Base-by-base conservation (phyloP, 2,888 invertebrate genomes). In the Eristalinus aeneus region DNA sequence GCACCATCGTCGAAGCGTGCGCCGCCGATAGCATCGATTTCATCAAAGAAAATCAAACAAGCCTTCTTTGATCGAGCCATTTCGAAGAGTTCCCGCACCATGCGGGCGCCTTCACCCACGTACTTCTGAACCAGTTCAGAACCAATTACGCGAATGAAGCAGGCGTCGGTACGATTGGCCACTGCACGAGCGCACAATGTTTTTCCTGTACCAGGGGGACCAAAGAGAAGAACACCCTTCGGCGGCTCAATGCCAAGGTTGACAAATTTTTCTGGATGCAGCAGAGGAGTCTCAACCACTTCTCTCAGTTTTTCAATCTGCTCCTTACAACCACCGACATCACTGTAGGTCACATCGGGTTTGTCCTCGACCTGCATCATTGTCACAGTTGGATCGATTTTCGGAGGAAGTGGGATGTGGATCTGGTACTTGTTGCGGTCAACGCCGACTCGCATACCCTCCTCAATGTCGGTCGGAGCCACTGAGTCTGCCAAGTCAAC, bases 291-390 rank as follows among this genome's bases (percentile, higher is more conserved):
- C 93, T 99, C 99, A 0, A 99, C 99, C 11, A 99, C 99, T 94
- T 99, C 99, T 88, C 99, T 94, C 10, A 99, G 94, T 92, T 99
- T 99, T 90, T 99, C 99, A 88, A 99, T 99, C 93, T 99, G 99
- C 91, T 99, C 99, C 93, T 99, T 99, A 92, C 99, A 99, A 0
- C 99, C 99, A 87, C 99, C 99, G 0, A 99, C 98, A 93, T 99
- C 99, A 90, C 98, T 98, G 93, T 99, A 99, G 0, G 99, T 99
- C 0, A 99, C 99, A 93, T 99, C 99, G 0, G 99, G 99, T 90
- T 99, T 99, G 93, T 99, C 99, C 93, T 99, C 99, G 0, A 99
- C 98, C 93, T 99, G 99, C 99, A 99, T 99, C 99, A 99, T 99
- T 1, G 99, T 99, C 0, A 99, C 99, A 0, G 99, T 99, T 0